Percentiles rank a stretch among this genome's conserved stretches.
Evolutionary conservation across 2,888 invertebrate species (phyloP).

Genomic region (Ormia ochracea): DNA sequence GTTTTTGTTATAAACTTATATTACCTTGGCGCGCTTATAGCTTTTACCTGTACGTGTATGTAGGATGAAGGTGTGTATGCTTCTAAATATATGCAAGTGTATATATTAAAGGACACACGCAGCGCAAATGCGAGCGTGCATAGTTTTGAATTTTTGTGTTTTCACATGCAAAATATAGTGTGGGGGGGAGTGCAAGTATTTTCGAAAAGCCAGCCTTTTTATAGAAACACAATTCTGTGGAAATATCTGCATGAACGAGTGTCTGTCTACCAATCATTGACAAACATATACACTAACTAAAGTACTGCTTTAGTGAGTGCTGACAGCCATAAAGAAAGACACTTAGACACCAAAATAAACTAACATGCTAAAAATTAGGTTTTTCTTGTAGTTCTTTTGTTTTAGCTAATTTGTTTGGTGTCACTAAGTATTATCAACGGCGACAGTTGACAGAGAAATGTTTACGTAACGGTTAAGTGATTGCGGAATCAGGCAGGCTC

Average conservation of each 20-base stretch:
- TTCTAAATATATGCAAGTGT: neutral
- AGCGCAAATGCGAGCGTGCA: too few species aligned
- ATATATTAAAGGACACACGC: too few species aligned
- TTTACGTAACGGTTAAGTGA: too few species aligned
- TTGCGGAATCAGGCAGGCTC: too few species aligned
- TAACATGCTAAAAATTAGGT: constrained; percentile 4
- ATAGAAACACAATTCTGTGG: neutral
- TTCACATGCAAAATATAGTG: constrained; percentile 1
- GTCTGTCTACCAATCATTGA: neutral
- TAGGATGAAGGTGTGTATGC: neutral
- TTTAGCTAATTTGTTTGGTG: constrained; percentile 42
- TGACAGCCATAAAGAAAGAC: constrained; percentile 42
- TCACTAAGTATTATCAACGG: constrained; percentile 2
- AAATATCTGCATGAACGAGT: neutral
- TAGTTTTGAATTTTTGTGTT: neutral
- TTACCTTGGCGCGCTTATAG: neutral
- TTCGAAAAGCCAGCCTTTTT: neutral
- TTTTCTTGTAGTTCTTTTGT: constrained; percentile 2
- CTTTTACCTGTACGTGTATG: neutral
- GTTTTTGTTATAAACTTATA: neutral
- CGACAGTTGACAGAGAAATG: neutral
- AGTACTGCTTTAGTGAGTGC: constrained; percentile 43
- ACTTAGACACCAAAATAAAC: constrained; percentile 45
- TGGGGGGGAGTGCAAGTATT: neutral
- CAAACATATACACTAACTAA: constrained; percentile 23